A percentile compares a stretch with the other conserved stretches of the same genome.
Evolutionary conservation across 1,140 invertebrate genomes (phyloP).

Genomic region (Odontomachus brunneus): DNA sequence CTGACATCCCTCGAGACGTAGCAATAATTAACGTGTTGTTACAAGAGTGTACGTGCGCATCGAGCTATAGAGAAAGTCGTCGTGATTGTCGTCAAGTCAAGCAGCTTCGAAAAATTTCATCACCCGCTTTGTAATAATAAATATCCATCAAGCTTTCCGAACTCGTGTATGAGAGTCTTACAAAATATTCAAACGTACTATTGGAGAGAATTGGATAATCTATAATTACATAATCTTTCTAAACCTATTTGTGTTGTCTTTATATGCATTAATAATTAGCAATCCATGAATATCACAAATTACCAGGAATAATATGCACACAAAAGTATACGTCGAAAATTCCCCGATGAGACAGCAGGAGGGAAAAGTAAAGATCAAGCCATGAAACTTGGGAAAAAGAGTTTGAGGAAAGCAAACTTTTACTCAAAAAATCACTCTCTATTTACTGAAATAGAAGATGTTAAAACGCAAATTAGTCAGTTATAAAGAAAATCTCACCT

Average conservation of each 20-base stretch:
- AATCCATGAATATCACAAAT: slow-evolving; percentile 11
- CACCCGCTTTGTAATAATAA: slow-evolving; percentile 22
- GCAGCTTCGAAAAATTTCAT: slow-evolving; percentile 28
- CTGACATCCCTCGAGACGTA: slow-evolving; percentile 58
- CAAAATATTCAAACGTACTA: not conserved
- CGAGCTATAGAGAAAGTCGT: slow-evolving; percentile 60
- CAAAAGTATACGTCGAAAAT: slow-evolving; percentile 9
- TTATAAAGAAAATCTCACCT: slow-evolving; percentile 66
- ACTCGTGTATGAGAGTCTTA: slow-evolving; percentile 39
- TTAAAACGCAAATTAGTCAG: slow-evolving; percentile 57
- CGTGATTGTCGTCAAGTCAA: slow-evolving; percentile 64
- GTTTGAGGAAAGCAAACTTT: slow-evolving; percentile 64
- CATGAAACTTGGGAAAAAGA: slow-evolving; percentile 66
- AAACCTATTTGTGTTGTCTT: slow-evolving; percentile 6
- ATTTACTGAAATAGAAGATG: slow-evolving; percentile 45
- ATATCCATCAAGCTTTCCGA: slow-evolving; percentile 48
- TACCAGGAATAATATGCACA: not conserved
- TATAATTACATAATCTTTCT: not conserved
- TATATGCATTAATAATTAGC: slow-evolving; percentile 11
- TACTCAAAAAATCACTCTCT: slow-evolving; percentile 61
- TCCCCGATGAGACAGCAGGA: slow-evolving; percentile 61
- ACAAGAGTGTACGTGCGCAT: slow-evolving; percentile 61
- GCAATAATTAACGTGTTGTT: slow-evolving; percentile 51
- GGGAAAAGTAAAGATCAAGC: slow-evolving; percentile 65
- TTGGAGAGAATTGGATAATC: not conserved